phyloP scores from a whole-genome alignment of 2,797 vertebrate species.

The Lepus oiostolus region DNA sequence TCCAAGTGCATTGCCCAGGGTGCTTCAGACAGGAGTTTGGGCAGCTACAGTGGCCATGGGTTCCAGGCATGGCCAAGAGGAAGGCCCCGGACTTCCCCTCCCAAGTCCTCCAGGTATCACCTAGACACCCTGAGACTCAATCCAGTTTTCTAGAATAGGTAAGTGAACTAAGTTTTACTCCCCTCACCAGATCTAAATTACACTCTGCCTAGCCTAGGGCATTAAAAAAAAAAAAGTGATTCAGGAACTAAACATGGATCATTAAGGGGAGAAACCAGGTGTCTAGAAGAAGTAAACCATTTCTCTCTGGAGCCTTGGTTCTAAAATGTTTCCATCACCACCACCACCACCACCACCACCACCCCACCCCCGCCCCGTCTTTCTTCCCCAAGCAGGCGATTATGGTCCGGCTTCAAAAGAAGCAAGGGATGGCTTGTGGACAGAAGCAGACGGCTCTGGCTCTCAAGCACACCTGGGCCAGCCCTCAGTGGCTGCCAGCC shows the following conservation, averaged over 20 bases:
- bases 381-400: slow-evolving; percentile 79
- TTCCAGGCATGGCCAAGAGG: neutral
- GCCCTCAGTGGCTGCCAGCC: slow-evolving; percentile 81
- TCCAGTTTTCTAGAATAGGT: slow-evolving; percentile 47
- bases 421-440: slow-evolving; percentile 87
- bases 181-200: slow-evolving; percentile 22
- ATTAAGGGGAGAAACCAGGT: slow-evolving; percentile 38
- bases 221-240: neutral
- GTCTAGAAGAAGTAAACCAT: neutral
- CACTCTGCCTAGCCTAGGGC: neutral
- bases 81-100: neutral
- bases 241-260: slow-evolving; percentile 35
- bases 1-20: slow-evolving; percentile 18
- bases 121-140: neutral
- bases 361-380: neutral
- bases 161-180: neutral
- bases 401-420: slow-evolving; percentile 87
- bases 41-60: neutral
- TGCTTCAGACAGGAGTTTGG: slow-evolving; percentile 1
- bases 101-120: neutral
- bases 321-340: neutral
- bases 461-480: slow-evolving; percentile 75
- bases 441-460: slow-evolving; percentile 83
- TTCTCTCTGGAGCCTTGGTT: slow-evolving; percentile 4
- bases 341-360: too few relatives aligned